Conservation (phyloP, 1,140 invertebrate genomes). For the Zaprionus lachaisei region DNA sequence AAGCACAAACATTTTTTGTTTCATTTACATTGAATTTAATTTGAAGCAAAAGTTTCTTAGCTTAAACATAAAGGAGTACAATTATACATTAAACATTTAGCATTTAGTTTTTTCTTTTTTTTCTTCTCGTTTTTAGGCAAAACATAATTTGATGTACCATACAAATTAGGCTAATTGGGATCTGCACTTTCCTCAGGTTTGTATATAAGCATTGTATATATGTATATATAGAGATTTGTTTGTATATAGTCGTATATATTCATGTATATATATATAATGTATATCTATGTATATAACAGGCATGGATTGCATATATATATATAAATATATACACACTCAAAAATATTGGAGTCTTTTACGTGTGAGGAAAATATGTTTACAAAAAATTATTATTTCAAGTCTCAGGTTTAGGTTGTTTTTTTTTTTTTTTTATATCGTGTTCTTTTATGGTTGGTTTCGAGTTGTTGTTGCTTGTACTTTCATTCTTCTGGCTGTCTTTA, state of each 20-base stretch:
- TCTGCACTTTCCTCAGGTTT: constrained; percentile 59
- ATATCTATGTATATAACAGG: constrained; percentile 69
- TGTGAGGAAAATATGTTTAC: constrained; percentile 65
- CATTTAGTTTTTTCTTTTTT: constrained; percentile 34
- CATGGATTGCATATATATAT: constrained; percentile 27
- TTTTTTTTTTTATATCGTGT: constrained; percentile 49
- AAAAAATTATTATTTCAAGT: constrained; percentile 61
- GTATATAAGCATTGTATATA: constrained; percentile 46
- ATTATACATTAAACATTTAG: constrained; percentile 60
- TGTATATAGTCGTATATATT: constrained; percentile 48
- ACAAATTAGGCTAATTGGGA: constrained; percentile 44
- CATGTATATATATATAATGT: constrained; percentile 57
- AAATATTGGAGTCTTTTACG: constrained; percentile 66
- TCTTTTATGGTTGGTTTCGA: constrained; percentile 59
- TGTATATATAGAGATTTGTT: constrained; percentile 57
- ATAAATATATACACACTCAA: constrained; percentile 57
- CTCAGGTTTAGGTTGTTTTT: constrained; percentile 52
- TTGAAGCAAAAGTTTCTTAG: constrained; percentile 56
- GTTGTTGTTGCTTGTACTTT: constrained; percentile 66
- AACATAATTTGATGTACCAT: constrained; percentile 47
- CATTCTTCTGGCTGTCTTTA: constrained; percentile 37
- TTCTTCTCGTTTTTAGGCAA: constrained; percentile 33
- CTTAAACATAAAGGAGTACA: constrained; percentile 66
- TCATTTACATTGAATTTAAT: constrained; percentile 33
- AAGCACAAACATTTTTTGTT: constrained; percentile 41